Percentiles rank a stretch among this genome's conserved stretches.
phyloP scores from a whole-genome alignment of 1,140 invertebrate genomes.

The Ditylenchus dipsaci region DNA sequence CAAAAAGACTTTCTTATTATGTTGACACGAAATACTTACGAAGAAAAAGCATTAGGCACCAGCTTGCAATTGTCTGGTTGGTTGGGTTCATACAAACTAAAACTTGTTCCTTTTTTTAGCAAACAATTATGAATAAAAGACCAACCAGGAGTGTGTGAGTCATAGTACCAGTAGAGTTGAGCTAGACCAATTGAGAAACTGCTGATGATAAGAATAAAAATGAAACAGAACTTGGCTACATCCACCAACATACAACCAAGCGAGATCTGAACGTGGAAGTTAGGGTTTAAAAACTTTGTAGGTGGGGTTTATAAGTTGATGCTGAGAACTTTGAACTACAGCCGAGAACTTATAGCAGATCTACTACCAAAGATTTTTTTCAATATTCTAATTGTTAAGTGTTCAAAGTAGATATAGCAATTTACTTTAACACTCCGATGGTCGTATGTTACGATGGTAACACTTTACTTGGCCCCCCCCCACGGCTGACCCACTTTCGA shows the following conservation, averaged over 20 bases:
- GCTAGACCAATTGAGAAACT: conserved; percentile 63
- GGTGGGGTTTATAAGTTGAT: too few relatives aligned
- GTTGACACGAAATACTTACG: conserved; percentile 29
- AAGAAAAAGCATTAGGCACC: conserved; percentile 52
- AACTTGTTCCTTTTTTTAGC: background rate
- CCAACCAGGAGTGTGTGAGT: conserved; percentile 24
- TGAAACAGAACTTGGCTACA: conserved; percentile 64
- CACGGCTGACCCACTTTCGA: too few relatives aligned
- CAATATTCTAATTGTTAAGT: conserved; percentile 3
- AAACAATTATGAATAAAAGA: conserved; percentile 3
- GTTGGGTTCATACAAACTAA: conserved; percentile 41
- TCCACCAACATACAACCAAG: conserved; percentile 64
- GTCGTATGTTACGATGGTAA: too few relatives aligned
- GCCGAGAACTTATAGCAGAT: too few relatives aligned
- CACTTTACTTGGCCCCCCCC: too few relatives aligned
- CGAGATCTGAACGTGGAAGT: conserved; percentile 56
- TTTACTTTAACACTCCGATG: too few relatives aligned
- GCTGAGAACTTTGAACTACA: too few relatives aligned
- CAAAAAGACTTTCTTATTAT: background rate
- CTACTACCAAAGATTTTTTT: too few relatives aligned
- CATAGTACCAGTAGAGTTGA: conserved; percentile 62
- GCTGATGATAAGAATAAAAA: conserved; percentile 62
- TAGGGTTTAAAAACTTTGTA: too few relatives aligned
- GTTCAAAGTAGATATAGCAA: too few relatives aligned
- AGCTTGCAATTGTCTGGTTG: conserved; percentile 30